A percentile compares a stretch with the other conserved stretches of the same genome.
These are phyloP conservation scores for Solen grandis DNA, from an alignment of 1,140 invertebrate genomes.

Conservation along the genomic window DNA sequence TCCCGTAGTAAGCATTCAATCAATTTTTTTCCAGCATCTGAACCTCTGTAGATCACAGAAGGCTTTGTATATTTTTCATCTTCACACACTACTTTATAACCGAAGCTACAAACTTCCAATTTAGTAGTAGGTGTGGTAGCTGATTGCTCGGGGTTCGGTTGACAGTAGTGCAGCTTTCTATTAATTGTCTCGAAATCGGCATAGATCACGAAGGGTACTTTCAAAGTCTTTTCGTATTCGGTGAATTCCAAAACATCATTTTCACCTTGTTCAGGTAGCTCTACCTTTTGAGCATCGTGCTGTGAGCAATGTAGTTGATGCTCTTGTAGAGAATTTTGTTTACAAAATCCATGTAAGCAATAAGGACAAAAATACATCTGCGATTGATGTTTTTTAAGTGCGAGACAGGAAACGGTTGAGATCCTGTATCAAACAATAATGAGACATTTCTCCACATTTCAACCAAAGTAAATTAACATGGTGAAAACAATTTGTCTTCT, in stretches of 20 bases:
- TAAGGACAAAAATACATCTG: slow-evolving; percentile 17
- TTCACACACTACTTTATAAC: slow-evolving; percentile 33
- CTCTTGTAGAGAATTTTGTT: background rate
- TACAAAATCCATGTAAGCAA: no score
- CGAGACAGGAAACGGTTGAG: background rate
- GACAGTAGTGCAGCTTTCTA: slow-evolving; percentile 5
- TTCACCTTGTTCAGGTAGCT: background rate
- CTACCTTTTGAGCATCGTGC: background rate
- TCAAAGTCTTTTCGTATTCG: slow-evolving; percentile 8
- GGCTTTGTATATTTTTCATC: slow-evolving; percentile 4
- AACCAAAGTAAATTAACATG: slow-evolving; percentile 10
- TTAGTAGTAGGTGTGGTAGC: background rate
- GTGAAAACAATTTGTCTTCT: background rate
- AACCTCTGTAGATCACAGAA: slow-evolving; percentile 25
- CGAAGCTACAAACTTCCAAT: slow-evolving; percentile 22
- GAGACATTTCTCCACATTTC: background rate
- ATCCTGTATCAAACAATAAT: slow-evolving; percentile 8
- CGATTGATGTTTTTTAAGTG: background rate
- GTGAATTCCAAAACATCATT: no score
- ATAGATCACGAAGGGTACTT: background rate
- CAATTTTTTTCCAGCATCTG: slow-evolving; percentile 25
- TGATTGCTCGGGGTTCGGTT: background rate
- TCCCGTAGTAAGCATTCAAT: slow-evolving; percentile 20
- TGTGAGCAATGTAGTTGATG: slow-evolving; percentile 23
- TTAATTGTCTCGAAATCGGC: slow-evolving; percentile 14